Conservation (phyloP, 2,888 invertebrate species). For the Zonitis immaculata region DNA sequence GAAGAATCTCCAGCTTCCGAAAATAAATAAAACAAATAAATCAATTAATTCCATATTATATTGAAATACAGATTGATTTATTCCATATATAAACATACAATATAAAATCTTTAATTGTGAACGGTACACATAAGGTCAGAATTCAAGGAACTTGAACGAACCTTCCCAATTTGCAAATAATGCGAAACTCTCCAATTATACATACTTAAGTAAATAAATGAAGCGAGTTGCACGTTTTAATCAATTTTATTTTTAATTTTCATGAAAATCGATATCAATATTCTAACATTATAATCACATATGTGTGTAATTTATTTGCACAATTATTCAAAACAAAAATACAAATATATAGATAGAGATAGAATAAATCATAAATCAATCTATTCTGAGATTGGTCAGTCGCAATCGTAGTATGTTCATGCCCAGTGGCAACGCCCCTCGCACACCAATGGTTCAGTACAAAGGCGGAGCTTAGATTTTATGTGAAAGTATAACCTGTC, state of each 20-base stretch:
- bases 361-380: conserved; percentile 19
- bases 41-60: too few relatives aligned
- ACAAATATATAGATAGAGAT: not conserved
- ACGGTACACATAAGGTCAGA: too few relatives aligned
- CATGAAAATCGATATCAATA: not conserved
- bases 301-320: not conserved
- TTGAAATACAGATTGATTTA: too few relatives aligned
- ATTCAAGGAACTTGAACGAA: too few relatives aligned
- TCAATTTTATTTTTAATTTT: not conserved
- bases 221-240: not conserved
- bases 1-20: not conserved
- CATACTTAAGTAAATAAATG: too few relatives aligned
- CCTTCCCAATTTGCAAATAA: too few relatives aligned
- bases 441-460: conserved; percentile 36
- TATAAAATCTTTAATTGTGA: too few relatives aligned
- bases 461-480: conserved; percentile 28
- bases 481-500: conserved; percentile 9
- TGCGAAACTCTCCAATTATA: too few relatives aligned
- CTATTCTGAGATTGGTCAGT: conserved; percentile 33
- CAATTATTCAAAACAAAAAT: not conserved
- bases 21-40: not conserved
- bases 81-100: too few relatives aligned
- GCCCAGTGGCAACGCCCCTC: conserved; percentile 37
- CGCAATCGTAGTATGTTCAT: conserved; percentile 27
- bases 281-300: not conserved